phyloP scores from a whole-genome alignment of 2,888 invertebrate genomes.

The Lycia hirtaria region DNA sequence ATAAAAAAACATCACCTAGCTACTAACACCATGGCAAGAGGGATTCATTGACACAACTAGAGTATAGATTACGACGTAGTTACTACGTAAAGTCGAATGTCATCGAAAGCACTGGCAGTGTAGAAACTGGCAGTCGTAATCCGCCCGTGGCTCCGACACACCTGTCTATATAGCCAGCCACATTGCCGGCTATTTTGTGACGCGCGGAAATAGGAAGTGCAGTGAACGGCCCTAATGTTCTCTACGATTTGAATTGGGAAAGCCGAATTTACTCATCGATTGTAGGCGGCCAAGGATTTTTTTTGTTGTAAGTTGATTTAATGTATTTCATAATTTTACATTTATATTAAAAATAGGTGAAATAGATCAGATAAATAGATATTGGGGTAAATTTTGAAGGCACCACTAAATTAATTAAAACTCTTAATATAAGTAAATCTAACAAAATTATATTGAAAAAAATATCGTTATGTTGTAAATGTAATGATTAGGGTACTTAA shows the following conservation, averaged over 20 bases:
- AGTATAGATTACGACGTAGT: constrained; percentile 2
- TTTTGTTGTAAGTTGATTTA: constrained; percentile 35
- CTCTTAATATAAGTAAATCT: too few relatives aligned
- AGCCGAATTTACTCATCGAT: constrained; percentile 49
- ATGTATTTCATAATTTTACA: constrained; percentile 17
- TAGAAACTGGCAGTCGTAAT: constrained; percentile 52
- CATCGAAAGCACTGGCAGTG: constrained; percentile 16
- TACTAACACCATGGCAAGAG: background rate
- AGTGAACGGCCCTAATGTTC: constrained; percentile 65
- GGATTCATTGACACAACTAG: background rate
- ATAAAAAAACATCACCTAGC: constrained; percentile 6
- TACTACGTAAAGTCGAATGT: constrained; percentile 4
- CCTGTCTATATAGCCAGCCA: constrained; percentile 42
- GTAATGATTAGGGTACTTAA: too few relatives aligned
- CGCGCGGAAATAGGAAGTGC: constrained; percentile 71
- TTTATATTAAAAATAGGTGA: too few relatives aligned
- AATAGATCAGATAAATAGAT: too few relatives aligned
- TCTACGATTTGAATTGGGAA: constrained; percentile 57
- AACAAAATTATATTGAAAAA: too few relatives aligned
- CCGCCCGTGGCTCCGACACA: constrained; percentile 54
- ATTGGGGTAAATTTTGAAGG: too few relatives aligned
- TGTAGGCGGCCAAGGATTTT: constrained; percentile 42
- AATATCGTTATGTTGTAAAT: too few relatives aligned
- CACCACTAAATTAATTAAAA: too few relatives aligned
- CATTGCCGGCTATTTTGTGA: constrained; percentile 20